Evolutionary conservation across 2,888 invertebrate genomes (phyloP).

Genomic region (Sicus ferrugineus): DNA sequence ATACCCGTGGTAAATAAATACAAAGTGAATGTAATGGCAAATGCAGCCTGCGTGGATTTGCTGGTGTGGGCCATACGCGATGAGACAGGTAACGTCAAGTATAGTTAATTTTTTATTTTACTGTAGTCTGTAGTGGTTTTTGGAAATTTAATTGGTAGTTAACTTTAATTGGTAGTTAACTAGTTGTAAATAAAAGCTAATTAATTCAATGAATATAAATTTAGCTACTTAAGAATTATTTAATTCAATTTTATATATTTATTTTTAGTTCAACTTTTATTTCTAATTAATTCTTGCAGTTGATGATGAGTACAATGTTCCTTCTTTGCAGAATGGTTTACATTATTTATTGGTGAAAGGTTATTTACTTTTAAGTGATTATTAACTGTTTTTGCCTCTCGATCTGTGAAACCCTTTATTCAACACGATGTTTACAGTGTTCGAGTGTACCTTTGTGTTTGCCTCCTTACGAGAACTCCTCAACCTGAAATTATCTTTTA

Average conservation of each 20-base stretch:
- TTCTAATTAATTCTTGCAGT: constrained; percentile 68
- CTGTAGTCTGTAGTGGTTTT: no score
- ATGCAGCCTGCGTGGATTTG: constrained; percentile 96
- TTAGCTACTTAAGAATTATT: not conserved
- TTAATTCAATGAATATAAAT: not conserved
- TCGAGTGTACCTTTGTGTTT: no score
- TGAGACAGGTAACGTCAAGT: constrained; percentile 78
- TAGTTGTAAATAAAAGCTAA: constrained; percentile 32
- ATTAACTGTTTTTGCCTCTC: not conserved
- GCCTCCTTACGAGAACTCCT: no score
- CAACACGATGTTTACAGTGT: no score
- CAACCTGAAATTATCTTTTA: no score
- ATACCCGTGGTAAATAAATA: constrained; percentile 81
- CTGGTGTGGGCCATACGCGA: constrained; percentile 98
- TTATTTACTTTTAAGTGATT: constrained; percentile 44
- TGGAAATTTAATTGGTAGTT: no score
- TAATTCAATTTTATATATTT: not conserved
- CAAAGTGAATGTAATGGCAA: constrained; percentile 94
- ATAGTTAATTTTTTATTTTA: constrained; percentile 34
- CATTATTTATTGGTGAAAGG: constrained; percentile 69
- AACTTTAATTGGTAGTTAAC: not conserved
- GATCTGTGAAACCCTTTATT: not conserved
- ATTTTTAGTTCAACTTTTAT: constrained; percentile 31
- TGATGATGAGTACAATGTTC: constrained; percentile 75
- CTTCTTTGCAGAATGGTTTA: constrained; percentile 77